Evolutionary conservation across 1,140 invertebrate genomes (phyloP).

Genomic region (Galendromus occidentalis): DNA sequence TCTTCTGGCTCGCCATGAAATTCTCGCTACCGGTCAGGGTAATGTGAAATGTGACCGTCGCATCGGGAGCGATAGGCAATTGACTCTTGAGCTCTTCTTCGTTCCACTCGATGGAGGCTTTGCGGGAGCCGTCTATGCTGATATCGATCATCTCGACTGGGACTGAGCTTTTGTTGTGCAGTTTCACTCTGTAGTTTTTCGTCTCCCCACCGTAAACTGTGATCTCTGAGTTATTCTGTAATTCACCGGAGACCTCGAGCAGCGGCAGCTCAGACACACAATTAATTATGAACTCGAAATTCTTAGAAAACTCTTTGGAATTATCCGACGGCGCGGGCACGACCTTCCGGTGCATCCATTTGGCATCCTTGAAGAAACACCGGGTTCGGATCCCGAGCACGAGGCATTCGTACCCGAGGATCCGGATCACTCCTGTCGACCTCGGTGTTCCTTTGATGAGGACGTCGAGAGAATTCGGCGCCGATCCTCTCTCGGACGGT

Average conservation of each 20-base stretch:
- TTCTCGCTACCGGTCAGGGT: constrained; percentile 14
- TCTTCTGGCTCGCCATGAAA: constrained; percentile 14
- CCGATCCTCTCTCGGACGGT: background rate
- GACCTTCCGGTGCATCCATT: constrained; percentile 2
- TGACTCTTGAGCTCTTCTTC: constrained; percentile 11
- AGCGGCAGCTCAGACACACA: background rate
- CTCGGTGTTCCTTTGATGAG: background rate
- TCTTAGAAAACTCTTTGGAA: background rate
- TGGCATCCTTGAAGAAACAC: background rate
- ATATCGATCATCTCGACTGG: constrained; percentile 14
- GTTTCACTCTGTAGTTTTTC: constrained; percentile 12
- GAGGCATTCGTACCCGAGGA: background rate
- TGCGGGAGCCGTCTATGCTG: constrained; percentile 9
- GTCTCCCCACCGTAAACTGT: background rate
- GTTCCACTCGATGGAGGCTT: constrained; percentile 14
- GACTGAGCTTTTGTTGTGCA: constrained; percentile 15
- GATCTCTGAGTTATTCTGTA: no score
- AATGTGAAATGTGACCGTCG: constrained; percentile 13
- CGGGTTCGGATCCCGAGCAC: background rate
- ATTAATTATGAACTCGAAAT: background rate
- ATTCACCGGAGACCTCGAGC: background rate
- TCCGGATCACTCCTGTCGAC: background rate
- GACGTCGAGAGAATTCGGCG: background rate
- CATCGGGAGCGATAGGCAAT: constrained; percentile 14
- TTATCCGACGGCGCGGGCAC: background rate